Conservation (phyloP, 1,140 invertebrate genomes). For the Maniola jurtina region DNA sequence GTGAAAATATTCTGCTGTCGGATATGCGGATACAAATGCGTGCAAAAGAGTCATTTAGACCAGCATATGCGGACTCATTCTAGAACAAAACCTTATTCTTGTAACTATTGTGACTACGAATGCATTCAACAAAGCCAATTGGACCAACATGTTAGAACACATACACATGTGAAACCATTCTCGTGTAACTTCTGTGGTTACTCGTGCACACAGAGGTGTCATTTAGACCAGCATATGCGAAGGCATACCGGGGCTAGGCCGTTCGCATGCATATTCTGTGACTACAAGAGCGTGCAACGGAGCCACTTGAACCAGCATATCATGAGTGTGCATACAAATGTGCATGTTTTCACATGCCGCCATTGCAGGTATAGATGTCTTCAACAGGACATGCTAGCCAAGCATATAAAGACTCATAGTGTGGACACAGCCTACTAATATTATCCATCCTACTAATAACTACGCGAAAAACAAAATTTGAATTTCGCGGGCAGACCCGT, state of each 20-base stretch:
- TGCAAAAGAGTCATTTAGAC: neutral
- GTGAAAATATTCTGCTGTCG: neutral
- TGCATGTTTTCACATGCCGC: no score
- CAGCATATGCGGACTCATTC: neutral
- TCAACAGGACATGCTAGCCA: no score
- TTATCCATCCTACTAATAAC: no score
- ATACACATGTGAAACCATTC: neutral
- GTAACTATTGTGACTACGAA: neutral
- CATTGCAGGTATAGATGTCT: no score
- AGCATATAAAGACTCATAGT: no score
- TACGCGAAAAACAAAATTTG: no score
- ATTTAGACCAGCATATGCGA: neutral
- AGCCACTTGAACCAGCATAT: neutral
- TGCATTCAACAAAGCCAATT: neutral
- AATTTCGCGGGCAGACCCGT: no score
- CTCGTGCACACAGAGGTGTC: neutral
- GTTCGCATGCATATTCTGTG: neutral
- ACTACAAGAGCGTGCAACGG: neutral
- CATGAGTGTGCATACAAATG: no score
- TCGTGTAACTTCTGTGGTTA: neutral
- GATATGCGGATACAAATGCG: neutral
- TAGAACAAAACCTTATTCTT: neutral
- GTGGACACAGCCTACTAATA: no score
- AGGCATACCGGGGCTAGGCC: neutral
- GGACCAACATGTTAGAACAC: neutral